Evolutionary conservation across 1,140 invertebrate genomes (phyloP).

Genomic region (Palaemon carinicauda): DNA sequence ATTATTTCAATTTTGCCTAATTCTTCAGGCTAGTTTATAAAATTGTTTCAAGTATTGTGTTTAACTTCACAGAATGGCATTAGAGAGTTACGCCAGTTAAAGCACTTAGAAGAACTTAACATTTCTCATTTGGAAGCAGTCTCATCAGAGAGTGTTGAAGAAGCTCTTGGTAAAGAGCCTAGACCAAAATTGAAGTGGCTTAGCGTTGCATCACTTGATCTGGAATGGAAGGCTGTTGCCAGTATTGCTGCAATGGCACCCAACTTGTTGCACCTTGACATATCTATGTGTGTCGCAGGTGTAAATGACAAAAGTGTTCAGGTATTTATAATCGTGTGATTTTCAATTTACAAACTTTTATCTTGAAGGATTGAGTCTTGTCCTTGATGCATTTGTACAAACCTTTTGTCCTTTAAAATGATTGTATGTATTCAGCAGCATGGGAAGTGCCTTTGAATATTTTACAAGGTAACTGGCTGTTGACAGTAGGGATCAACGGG

Average conservation of each 20-base stretch:
- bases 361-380: too few species aligned
- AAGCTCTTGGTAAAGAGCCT: constrained; percentile 61
- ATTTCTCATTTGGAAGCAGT: constrained; percentile 75
- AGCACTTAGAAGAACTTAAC: constrained; percentile 70
- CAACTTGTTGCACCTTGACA: constrained; percentile 71
- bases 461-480: too few species aligned
- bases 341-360: not conserved
- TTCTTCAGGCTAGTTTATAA: too few species aligned
- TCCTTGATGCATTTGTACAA: too few species aligned
- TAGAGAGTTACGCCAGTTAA: constrained; percentile 68
- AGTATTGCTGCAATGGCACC: constrained; percentile 69
- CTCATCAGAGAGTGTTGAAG: constrained; percentile 70
- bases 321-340: constrained; percentile 12
- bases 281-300: constrained; percentile 74
- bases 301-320: constrained; percentile 74
- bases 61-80: constrained; percentile 64
- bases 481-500: too few species aligned
- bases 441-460: too few species aligned
- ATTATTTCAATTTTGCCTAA: too few species aligned
- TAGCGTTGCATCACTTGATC: constrained; percentile 71
- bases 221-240: constrained; percentile 72
- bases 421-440: too few species aligned
- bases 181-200: constrained; percentile 67
- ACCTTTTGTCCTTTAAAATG: too few species aligned
- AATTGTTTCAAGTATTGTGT: not conserved